Conservation (phyloP, 2,888 invertebrate genomes). For the Brachynemurus nebulosus region DNA sequence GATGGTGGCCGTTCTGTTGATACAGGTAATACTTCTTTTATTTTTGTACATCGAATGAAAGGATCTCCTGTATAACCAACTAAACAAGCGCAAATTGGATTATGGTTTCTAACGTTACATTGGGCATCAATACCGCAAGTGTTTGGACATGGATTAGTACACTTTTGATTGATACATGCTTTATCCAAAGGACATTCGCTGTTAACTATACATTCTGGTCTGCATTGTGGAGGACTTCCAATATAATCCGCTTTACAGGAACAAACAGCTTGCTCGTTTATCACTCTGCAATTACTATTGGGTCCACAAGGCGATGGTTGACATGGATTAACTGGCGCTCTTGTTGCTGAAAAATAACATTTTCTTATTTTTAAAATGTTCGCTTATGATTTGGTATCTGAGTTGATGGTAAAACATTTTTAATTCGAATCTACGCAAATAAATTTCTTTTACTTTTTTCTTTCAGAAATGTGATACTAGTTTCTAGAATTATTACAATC, state of each 20-base stretch:
- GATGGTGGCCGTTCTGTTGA: conserved; percentile 55
- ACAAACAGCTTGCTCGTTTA: conserved; percentile 70
- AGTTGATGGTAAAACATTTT: too few species aligned
- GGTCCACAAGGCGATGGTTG: conserved; percentile 77
- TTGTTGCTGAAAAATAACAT: too few species aligned
- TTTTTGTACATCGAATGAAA: conserved; percentile 55
- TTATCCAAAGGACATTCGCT: conserved; percentile 70
- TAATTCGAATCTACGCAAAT: too few species aligned
- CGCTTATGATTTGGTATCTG: too few species aligned
- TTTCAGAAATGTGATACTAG: too few species aligned
- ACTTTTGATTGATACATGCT: conserved; percentile 75
- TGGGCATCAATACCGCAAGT: conserved; percentile 77
- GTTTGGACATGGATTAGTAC: conserved; percentile 76
- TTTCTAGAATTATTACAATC: too few species aligned
- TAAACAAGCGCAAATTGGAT: conserved; percentile 77
- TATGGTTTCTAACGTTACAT: conserved; percentile 72
- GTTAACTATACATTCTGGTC: conserved; percentile 77
- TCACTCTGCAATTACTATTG: conserved; percentile 69
- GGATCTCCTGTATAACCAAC: conserved; percentile 78
- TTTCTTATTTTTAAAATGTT: too few species aligned
- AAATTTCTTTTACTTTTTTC: too few species aligned
- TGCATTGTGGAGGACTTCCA: conserved; percentile 65
- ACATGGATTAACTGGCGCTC: conserved; percentile 50
- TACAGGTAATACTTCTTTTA: conserved; percentile 23
- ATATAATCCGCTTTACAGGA: conserved; percentile 67